Conservation (phyloP, 2,113 vertebrate species). For the Crotophaga sulcirostris region DNA sequence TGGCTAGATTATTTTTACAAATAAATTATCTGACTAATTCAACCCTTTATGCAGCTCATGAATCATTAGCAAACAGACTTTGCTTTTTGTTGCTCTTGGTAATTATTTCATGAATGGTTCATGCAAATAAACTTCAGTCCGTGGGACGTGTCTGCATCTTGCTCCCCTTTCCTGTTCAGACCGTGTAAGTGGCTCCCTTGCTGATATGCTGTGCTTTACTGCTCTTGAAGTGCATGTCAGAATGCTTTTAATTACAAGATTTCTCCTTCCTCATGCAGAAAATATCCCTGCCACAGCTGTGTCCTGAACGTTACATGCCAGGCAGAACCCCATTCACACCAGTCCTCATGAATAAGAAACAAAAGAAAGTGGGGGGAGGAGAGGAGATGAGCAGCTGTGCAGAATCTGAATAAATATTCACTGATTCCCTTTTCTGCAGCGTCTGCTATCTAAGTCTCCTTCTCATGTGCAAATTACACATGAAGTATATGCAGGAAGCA, state of each 20-base stretch:
- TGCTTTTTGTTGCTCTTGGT: conserved; percentile 52
- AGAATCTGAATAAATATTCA: conserved; percentile 55
- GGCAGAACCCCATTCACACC: conserved; percentile 45
- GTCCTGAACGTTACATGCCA: conserved; percentile 11
- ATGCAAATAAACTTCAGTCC: conserved; percentile 51
- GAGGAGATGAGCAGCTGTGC: conserved; percentile 54
- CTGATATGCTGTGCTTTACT: background rate
- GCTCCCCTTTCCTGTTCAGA: background rate
- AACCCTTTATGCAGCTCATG: conserved; percentile 56
- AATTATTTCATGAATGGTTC: conserved; percentile 66
- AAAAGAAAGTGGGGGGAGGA: conserved; percentile 44
- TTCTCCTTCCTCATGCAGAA: conserved; percentile 9
- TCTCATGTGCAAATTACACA: conserved; percentile 14
- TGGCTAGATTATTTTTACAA: conserved; percentile 61
- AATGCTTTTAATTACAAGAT: conserved; percentile 34
- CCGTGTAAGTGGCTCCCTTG: background rate
- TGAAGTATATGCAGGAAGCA: background rate
- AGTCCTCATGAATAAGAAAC: conserved; percentile 57
- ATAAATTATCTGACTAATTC: conserved; percentile 62
- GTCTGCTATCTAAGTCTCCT: conserved; percentile 32
- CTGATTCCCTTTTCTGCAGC: conserved; percentile 30
- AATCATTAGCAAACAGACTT: conserved; percentile 66
- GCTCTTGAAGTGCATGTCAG: conserved; percentile 6
- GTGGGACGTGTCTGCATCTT: conserved; percentile 23
- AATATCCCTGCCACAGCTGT: conserved; percentile 41